Evolutionary conservation across 2,888 invertebrate genomes (phyloP).

Genomic region (Ormyrus rosae): DNA sequence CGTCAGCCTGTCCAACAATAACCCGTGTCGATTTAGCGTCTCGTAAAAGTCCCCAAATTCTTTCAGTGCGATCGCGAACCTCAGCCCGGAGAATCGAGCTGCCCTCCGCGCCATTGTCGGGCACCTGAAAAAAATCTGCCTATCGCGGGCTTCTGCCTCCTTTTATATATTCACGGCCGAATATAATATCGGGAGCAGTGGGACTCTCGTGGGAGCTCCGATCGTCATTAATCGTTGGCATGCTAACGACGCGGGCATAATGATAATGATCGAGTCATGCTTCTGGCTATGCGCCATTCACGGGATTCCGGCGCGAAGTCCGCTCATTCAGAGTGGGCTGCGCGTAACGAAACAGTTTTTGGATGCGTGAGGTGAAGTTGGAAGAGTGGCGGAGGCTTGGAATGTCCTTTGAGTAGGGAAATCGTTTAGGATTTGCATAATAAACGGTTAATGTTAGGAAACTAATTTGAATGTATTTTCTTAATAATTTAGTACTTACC

Average conservation of each 20-base stretch:
- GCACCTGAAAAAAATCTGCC: constrained; percentile 38
- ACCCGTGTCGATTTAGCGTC: too few relatives aligned
- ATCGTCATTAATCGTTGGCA: constrained; percentile 39
- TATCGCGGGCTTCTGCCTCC: neutral
- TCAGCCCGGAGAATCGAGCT: too few relatives aligned
- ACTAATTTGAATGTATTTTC: too few relatives aligned
- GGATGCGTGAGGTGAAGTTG: neutral
- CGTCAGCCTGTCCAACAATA: too few relatives aligned
- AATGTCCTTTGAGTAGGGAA: neutral
- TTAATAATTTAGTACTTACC: too few relatives aligned
- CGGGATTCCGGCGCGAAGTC: neutral
- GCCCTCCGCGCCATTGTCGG: too few relatives aligned
- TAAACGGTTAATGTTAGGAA: neutral
- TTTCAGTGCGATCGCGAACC: too few relatives aligned
- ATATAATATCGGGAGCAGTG: too few relatives aligned
- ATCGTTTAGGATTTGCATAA: neutral
- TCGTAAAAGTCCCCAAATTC: too few relatives aligned
- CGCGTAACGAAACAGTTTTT: constrained; percentile 25
- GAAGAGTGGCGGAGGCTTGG: neutral
- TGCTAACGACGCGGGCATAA: constrained; percentile 32
- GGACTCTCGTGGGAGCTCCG: constrained; percentile 14
- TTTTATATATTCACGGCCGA: too few relatives aligned
- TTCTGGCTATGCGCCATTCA: constrained; percentile 10
- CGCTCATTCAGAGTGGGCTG: neutral
- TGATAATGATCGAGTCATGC: constrained; percentile 33